Evolutionary conservation across 2,888 invertebrate genomes (phyloP).

Genomic region (Poecilus cupreus): DNA sequence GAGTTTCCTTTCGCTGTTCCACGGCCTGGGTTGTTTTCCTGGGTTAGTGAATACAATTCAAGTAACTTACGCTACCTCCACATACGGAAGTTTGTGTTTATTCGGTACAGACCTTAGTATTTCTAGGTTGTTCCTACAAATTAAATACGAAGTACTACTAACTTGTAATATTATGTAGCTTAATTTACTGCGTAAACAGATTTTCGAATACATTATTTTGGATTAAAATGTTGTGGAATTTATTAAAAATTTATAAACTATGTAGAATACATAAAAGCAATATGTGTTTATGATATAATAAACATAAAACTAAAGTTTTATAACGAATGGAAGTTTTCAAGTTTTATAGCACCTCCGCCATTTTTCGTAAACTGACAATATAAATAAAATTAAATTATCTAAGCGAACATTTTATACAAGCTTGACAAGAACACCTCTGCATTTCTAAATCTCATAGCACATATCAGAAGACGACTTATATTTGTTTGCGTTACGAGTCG

Average conservation of each 20-base stretch:
- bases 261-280: not conserved
- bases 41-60: not conserved
- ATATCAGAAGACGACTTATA: no score
- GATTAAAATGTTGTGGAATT: not conserved
- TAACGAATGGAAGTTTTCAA: not conserved
- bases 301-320: conserved; percentile 14
- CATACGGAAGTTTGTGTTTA: conserved; percentile 14
- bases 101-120: not conserved
- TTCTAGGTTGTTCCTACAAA: not conserved
- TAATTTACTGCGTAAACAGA: not conserved
- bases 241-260: conserved; percentile 24
- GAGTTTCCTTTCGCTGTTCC: not conserved
- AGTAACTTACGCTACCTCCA: not conserved
- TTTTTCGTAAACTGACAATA: no score
- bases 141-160: not conserved
- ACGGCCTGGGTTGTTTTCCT: not conserved
- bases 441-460: no score
- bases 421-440: no score
- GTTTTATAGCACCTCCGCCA: not conserved
- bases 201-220: not conserved
- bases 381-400: no score
- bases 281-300: not conserved
- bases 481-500: no score
- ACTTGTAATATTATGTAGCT: not conserved
- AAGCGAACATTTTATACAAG: no score